Evolutionary conservation across 1,140 invertebrate species (phyloP).

Genomic region (Aphaenogaster rudis): DNA sequence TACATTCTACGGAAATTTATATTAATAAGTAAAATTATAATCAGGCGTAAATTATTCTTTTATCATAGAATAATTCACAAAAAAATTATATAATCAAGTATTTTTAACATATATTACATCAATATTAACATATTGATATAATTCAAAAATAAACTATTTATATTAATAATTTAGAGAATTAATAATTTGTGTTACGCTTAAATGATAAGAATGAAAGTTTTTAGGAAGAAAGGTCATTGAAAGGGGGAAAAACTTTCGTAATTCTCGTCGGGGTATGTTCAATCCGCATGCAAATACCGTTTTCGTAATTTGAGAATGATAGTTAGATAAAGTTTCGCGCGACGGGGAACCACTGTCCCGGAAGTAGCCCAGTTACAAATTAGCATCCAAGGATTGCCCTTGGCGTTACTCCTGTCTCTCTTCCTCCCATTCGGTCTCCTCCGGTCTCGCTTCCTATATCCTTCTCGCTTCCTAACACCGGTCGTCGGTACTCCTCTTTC

Average conservation of each 20-base stretch:
- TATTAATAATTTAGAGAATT: constrained; percentile 19
- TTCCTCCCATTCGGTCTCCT: constrained; percentile 58
- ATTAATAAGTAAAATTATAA: background rate
- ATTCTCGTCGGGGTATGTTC: constrained; percentile 12
- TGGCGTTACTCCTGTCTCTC: constrained; percentile 80
- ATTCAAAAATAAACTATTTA: background rate
- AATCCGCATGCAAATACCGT: background rate
- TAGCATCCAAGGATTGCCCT: constrained; percentile 85
- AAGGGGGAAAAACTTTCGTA: constrained; percentile 42
- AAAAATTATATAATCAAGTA: background rate
- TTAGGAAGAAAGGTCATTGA: background rate
- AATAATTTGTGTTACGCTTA: background rate
- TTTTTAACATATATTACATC: constrained; percentile 7
- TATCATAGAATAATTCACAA: background rate
- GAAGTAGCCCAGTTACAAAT: constrained; percentile 86
- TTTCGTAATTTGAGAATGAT: constrained; percentile 65
- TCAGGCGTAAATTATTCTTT: background rate
- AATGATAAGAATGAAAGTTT: constrained; percentile 39
- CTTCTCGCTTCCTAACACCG: constrained; percentile 53
- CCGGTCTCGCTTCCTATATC: constrained; percentile 58
- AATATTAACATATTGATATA: background rate
- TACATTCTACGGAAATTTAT: background rate
- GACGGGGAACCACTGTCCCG: constrained; percentile 83
- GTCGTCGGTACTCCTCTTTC: constrained; percentile 68
- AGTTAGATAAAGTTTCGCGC: constrained; percentile 72